These are phyloP conservation scores for Cataglyphis altisquamis DNA, from an alignment of 2,888 invertebrate genomes.

Conservation along the genomic window DNA sequence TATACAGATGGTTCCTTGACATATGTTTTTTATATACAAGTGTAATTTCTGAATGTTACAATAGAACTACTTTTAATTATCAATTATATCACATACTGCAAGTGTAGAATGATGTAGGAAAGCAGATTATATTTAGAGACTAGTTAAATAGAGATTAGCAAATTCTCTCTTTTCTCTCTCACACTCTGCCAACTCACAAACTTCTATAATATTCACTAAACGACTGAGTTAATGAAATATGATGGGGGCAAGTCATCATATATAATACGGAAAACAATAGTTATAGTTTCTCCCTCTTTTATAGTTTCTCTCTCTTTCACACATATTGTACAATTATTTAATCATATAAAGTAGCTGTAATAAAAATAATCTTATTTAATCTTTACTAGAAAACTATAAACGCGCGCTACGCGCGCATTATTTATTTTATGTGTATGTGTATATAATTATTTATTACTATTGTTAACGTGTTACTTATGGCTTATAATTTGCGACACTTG, in stretches of 20 bases:
- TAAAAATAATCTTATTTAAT: background rate
- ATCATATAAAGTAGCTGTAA: background rate
- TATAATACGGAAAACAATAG: constrained; percentile 6
- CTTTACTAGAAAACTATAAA: too few relatives aligned
- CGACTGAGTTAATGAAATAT: constrained; percentile 38
- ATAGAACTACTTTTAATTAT: constrained; percentile 9
- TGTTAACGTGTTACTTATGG: too few relatives aligned
- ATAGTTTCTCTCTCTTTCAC: background rate
- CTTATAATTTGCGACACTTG: too few relatives aligned
- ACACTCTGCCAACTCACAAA: constrained; percentile 6
- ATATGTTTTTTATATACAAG: too few relatives aligned
- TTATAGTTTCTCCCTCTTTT: background rate
- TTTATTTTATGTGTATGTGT: too few relatives aligned
- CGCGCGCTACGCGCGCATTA: too few relatives aligned
- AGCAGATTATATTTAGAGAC: background rate
- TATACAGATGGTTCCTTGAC: too few relatives aligned
- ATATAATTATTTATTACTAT: too few relatives aligned
- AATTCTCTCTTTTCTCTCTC: background rate
- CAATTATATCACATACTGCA: background rate
- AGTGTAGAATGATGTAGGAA: constrained; percentile 6
- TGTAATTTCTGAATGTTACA: background rate
- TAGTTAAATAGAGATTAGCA: constrained; percentile 48
- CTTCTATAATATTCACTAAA: constrained; percentile 52
- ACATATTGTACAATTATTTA: background rate
- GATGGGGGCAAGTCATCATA: background rate